phyloP scores from a whole-genome alignment of 2,888 invertebrate genomes.

The Drosophila conformis region DNA sequence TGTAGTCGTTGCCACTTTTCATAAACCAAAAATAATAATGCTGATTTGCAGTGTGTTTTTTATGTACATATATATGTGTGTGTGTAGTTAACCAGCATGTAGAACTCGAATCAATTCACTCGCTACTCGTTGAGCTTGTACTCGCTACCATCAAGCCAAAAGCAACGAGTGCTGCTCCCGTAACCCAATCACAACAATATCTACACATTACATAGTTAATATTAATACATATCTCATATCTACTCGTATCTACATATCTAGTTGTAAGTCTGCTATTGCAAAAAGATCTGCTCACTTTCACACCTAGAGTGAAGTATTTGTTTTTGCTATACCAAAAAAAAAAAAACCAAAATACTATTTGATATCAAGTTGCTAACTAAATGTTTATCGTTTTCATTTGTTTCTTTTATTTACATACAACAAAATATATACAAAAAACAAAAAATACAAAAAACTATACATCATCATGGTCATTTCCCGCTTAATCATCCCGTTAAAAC shows the following conservation, averaged over 20 bases:
- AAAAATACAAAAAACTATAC: conserved; percentile 57
- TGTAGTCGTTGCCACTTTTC: conserved; percentile 25
- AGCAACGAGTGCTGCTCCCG: conserved; percentile 10
- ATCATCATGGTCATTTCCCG: conserved; percentile 85
- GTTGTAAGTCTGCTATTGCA: conserved; percentile 51
- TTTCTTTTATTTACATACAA: conserved; percentile 83
- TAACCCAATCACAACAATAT: conserved; percentile 3
- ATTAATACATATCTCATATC: conserved; percentile 27
- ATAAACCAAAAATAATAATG: conserved; percentile 23
- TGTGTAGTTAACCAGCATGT: conserved; percentile 46
- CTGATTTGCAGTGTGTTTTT: conserved; percentile 28
- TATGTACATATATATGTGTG: conserved; percentile 45
- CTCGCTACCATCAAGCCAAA: background rate
- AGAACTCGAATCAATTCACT: conserved; percentile 20
- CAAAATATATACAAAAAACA: conserved; percentile 56
- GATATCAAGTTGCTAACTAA: conserved; percentile 83
- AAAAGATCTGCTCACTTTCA: conserved; percentile 36
- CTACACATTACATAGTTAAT: conserved; percentile 3
- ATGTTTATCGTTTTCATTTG: conserved; percentile 83
- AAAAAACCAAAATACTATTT: conserved; percentile 46
- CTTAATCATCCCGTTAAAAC: conserved; percentile 81
- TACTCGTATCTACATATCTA: conserved; percentile 35
- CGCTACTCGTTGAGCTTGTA: conserved; percentile 16
- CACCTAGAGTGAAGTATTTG: conserved; percentile 31
- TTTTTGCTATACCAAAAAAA: conserved; percentile 29